Percentiles rank a stretch among this genome's conserved stretches.
These are phyloP conservation scores for Tiaroga cobitis DNA, from an alignment of 2,797 vertebrate genomes.

Conservation along the genomic window DNA sequence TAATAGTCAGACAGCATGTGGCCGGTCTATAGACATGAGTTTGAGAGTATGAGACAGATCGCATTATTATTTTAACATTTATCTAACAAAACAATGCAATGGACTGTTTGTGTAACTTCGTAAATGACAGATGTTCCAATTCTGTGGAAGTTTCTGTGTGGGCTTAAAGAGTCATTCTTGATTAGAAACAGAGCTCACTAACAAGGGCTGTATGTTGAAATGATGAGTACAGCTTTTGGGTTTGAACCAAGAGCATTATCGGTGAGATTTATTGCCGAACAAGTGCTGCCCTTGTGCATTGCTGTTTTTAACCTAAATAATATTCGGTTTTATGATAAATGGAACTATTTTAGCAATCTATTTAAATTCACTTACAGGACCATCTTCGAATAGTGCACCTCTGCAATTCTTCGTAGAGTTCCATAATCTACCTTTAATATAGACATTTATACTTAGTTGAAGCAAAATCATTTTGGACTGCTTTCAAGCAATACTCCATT, in stretches of 20 bases:
- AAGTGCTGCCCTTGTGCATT: constrained; percentile 30
- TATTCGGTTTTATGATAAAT: constrained; percentile 58
- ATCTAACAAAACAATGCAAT: not conserved
- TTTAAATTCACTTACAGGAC: constrained; percentile 61
- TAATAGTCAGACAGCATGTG: not conserved
- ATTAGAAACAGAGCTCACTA: constrained; percentile 23
- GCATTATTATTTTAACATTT: constrained; percentile 5
- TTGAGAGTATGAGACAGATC: not conserved
- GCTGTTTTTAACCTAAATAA: constrained; percentile 57
- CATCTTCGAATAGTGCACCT: constrained; percentile 44
- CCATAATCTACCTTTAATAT: constrained; percentile 39
- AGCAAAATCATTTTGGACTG: constrained; percentile 39
- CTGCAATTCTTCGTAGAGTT: not conserved
- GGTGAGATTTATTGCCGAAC: constrained; percentile 45
- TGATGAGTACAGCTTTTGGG: constrained; percentile 40
- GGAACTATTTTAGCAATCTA: constrained; percentile 55
- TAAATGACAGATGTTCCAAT: not conserved
- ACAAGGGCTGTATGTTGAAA: constrained; percentile 13
- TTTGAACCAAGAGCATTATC: constrained; percentile 53
- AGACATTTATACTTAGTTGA: constrained; percentile 21
- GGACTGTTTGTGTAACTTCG: not conserved
- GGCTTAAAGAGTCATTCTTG: not conserved
- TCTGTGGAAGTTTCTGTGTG: not conserved
- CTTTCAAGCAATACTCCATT: constrained; percentile 25
- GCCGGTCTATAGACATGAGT: not conserved